Base-by-base conservation (phyloP, 1,140 invertebrate species). In the Papilio glaucus region DNA sequence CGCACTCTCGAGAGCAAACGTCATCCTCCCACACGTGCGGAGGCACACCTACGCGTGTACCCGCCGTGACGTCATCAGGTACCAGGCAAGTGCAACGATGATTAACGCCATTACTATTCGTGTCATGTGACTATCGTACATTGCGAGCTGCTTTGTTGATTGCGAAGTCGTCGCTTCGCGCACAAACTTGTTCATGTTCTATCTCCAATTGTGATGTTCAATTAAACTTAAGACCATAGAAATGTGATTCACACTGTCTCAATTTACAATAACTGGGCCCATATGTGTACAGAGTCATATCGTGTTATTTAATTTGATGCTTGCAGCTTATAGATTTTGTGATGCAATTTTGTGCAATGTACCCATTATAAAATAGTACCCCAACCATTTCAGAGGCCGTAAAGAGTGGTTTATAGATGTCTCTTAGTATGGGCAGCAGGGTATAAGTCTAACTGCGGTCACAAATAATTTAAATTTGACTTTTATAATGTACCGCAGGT, bases 21-120 rank as follows among this genome's bases (percentile, higher is more conserved):
- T 82, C 80, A 85, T 82, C 71, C 77, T 83, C 85, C 83, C 78
- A 82, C 84, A 79, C 72, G 67, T 49, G 67, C 67, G 49, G 38
- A 42, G 74, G 71, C 62, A 72, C 53, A 68, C 61, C 76, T 67
- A 67, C 79, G 79, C 73, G 63, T 78, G 78, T 72, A 81, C 60
- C 24, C 15, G 37, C 53, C 42, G 65, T 85, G 81, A 87, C 84
- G 85, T 85, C 82, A 87, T 37, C 41, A 37, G 61, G 74, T 37
- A 65, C 15, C 75, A 76, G 15, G 62, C 77, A 73, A 84, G 77
- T 79, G 81, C 79, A 82, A 75, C 70, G 53, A 75, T 72, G 71
- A 78, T 77, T 75, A 75, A 77, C 73, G 60, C 71, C 68, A 71
- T 73, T 78, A 75, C 38, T 63, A 72, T 76, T 73, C 72, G 70